Evolutionary conservation across 2,113 vertebrate genomes (phyloP).

Genomic region (Mastomys natalensis): DNA sequence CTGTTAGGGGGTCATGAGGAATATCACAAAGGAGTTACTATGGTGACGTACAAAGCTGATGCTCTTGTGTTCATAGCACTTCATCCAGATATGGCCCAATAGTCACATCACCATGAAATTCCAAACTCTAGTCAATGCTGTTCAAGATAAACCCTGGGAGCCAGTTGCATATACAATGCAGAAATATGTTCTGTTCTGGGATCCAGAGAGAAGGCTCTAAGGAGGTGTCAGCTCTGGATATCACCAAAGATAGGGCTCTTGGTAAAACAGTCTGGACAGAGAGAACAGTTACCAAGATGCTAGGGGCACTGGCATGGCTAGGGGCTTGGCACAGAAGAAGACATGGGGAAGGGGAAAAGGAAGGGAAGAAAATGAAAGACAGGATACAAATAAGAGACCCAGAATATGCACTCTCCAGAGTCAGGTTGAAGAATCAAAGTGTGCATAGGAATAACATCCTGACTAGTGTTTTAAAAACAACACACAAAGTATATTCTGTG

Average conservation of each 20-base stretch:
- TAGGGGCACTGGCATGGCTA: rapidly evolving
- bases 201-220: no score
- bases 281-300: neutral
- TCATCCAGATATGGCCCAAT: neutral
- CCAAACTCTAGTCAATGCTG: neutral
- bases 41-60: neutral
- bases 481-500: no score
- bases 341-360: neutral
- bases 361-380: rapidly evolving
- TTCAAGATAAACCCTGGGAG: neutral
- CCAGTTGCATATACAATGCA: neutral
- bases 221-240: neutral
- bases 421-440: neutral
- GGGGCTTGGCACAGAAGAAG: neutral
- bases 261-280: neutral
- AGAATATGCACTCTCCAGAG: neutral
- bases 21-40: neutral
- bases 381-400: neutral
- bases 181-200: neutral
- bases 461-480: neutral
- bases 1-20: neutral
- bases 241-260: no score
- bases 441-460: no score
- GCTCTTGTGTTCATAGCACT: neutral
- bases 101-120: neutral